Evolutionary conservation across 2,797 vertebrate genomes (phyloP), one percentile per base, ranked within the genome.

Genomic region (Apogon hyalosoma): DNA sequence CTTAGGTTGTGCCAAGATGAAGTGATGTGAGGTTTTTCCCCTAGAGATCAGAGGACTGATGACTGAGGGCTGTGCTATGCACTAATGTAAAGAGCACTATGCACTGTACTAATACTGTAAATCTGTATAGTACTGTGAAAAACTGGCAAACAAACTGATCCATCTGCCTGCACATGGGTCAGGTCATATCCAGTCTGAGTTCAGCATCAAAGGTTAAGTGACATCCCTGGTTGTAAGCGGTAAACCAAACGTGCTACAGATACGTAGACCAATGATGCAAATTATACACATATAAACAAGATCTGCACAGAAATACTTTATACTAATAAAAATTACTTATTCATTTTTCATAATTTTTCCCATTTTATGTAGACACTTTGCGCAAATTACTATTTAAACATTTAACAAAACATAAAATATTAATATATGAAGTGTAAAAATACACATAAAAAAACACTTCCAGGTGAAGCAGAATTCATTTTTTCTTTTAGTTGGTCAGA

Each of bases 1-100:
- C 58, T 39, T 67, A 74, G 75, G 70, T 49, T 75, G 56, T 83
- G 75, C 83, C 80, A 77, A 77, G 56, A 41, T 59, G 51, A 61
- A 39, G 60, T 70, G 70, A 69, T 73, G 64, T 42, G 78, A 77
- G 77, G 33, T 75, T 64, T 56, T 42, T 7, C 50, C 87, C 78
- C 72, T 13, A 1, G 85, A 73, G 82, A 85, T 55, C 42, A 51
- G 40, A 40, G 67, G 63, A 53, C 50, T 53, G 47, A 66, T 28
- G 50, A 59, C 58, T 69, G 47, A 66, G 38, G 50, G 62, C 60
- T 69, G 42, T 36, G 68, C 63, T 39, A 67, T 73, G 83, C 1
- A 58, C 79, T 74, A 70, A 80, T 77, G 63, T 28, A 10, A 41
- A 69, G 69, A 31, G 18, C 75, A 63, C 75, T 75, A 65, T 6